These are phyloP conservation scores for Struthidea cinerea DNA, from an alignment of 2,113 vertebrate genomes.

Conservation along the genomic window DNA sequence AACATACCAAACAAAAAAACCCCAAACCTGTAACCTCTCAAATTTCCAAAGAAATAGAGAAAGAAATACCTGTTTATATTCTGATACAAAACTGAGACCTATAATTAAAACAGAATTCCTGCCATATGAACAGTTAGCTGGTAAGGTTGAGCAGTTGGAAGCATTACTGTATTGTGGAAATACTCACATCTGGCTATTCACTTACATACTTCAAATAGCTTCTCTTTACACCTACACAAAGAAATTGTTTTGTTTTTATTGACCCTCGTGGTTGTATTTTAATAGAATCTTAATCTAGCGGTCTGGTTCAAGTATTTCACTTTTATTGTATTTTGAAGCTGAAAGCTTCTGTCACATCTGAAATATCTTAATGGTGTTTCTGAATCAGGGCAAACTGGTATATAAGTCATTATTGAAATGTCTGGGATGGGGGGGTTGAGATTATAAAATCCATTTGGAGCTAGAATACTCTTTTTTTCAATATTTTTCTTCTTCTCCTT, in stretches of 20 bases:
- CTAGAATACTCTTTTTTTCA: background rate
- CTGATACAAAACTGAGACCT: background rate
- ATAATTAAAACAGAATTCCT: background rate
- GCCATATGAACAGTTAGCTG: background rate
- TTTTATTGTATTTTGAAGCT: background rate
- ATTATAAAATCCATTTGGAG: background rate
- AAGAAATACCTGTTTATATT: background rate
- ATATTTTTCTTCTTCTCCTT: background rate
- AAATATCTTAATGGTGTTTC: background rate
- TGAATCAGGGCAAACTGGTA: background rate
- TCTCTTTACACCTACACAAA: background rate
- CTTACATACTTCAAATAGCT: background rate
- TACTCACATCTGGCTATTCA: background rate
- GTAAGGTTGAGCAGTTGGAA: background rate
- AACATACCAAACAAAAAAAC: background rate
- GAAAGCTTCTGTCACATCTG: background rate
- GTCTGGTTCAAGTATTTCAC: slow-evolving; percentile 7
- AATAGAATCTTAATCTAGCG: slow-evolving; percentile 13
- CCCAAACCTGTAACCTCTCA: background rate
- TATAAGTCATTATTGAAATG: background rate
- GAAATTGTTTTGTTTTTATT: background rate
- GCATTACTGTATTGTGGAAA: background rate
- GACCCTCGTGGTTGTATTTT: background rate
- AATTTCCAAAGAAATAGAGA: background rate
- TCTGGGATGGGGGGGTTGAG: background rate